phyloP scores from a whole-genome alignment of 2,888 invertebrate genomes.

The Trichopoda pennipes region DNA sequence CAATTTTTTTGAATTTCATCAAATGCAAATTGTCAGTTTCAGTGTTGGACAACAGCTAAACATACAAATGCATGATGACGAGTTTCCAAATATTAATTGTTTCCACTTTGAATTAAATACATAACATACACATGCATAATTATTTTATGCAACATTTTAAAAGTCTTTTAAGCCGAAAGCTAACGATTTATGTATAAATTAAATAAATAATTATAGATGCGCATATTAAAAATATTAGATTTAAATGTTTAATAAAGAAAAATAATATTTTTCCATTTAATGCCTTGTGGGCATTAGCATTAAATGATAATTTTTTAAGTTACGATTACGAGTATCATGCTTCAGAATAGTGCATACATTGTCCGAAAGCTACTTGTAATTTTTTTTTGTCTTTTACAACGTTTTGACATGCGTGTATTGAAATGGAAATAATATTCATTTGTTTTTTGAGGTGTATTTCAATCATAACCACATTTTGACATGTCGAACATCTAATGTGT shows the following conservation, averaged over 20 bases:
- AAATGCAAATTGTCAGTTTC: conserved; percentile 76
- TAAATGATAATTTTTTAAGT: background rate
- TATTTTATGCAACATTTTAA: background rate
- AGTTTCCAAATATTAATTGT: conserved; percentile 50
- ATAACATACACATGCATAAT: background rate
- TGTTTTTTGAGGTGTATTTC: conserved; percentile 31
- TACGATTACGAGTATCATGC: background rate
- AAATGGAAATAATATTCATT: conserved; percentile 50
- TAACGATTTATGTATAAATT: background rate
- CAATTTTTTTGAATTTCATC: conserved; percentile 76
- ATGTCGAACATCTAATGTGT: conserved; percentile 54
- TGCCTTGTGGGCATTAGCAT: conserved; percentile 1
- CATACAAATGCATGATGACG: conserved; percentile 54
- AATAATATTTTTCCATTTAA: background rate
- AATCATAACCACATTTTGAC: conserved; percentile 55
- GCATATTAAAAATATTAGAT: background rate
- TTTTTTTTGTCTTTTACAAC: background rate
- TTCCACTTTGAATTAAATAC: conserved; percentile 3
- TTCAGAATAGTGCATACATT: background rate
- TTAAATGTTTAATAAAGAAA: background rate
- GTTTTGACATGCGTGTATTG: conserved; percentile 49
- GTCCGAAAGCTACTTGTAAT: background rate
- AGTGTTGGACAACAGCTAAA: conserved; percentile 61
- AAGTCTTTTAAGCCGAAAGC: background rate
- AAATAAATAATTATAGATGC: background rate